A percentile compares a stretch with the other conserved stretches of the same genome.
Evolutionary conservation across 2,888 invertebrate genomes (phyloP).

Genomic region (Lasius platythorax): DNA sequence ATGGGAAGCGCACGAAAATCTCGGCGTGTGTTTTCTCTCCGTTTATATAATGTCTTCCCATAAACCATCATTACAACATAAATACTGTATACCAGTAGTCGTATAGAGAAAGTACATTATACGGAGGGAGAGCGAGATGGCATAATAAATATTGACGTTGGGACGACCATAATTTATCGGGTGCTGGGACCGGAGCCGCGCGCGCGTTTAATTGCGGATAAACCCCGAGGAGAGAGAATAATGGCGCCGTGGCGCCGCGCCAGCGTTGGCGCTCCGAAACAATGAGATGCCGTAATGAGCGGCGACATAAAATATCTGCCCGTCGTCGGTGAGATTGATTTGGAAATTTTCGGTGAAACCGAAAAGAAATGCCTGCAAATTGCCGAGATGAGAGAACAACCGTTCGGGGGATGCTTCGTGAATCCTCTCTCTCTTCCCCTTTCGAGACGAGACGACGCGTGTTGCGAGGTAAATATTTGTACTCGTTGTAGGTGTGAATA

Average conservation of each 20-base stretch:
- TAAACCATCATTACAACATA: constrained; percentile 31
- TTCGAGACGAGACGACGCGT: not conserved
- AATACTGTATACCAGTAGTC: not conserved
- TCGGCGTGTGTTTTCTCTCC: not conserved
- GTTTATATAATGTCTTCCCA: not conserved
- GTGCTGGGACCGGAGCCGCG: constrained; percentile 2
- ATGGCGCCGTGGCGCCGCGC: constrained; percentile 38
- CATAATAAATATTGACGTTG: constrained; percentile 42
- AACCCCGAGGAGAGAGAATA: constrained; percentile 30
- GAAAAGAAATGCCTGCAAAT: constrained; percentile 1
- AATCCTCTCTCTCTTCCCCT: not conserved
- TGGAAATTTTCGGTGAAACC: not conserved
- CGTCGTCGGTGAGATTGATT: constrained; percentile 11
- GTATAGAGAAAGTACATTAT: constrained; percentile 16
- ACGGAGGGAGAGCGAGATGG: constrained; percentile 12
- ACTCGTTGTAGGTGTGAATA: not conserved
- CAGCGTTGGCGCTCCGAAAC: constrained; percentile 25
- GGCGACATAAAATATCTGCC: not conserved
- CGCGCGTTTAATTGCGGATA: constrained; percentile 55
- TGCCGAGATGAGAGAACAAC: too few relatives aligned
- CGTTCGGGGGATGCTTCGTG: not conserved
- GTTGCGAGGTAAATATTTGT: constrained; percentile 18
- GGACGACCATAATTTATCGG: constrained; percentile 53
- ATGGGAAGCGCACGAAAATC: not conserved
- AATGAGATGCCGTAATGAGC: constrained; percentile 37